Evolutionary conservation across 2,888 invertebrate genomes (phyloP), one percentile per base, ranked within the genome.

Genomic region (Crocallis elinguaria): DNA sequence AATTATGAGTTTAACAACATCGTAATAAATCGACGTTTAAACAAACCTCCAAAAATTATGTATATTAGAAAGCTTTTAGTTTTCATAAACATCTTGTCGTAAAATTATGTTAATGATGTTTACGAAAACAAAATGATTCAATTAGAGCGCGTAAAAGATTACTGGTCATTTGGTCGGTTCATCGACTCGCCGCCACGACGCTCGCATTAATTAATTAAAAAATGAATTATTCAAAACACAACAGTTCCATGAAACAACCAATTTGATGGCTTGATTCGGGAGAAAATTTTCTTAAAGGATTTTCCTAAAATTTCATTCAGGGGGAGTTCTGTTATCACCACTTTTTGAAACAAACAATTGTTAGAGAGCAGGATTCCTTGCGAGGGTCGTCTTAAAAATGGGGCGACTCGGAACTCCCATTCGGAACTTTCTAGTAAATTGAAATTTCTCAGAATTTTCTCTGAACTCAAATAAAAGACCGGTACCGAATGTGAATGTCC

Each of bases 381-480:
- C 43, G 41, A 49, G 36, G 33, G 41, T 39, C 30, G 46, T 49
- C 41, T 39, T 33, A 43, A 46, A 49, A 53, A 50, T 45, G 45
- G 37, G 14, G 27, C 41, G 41, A 39, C 30, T 23, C 29, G 17
- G 14, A 53, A 35, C 42, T 46, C 35, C 30, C 23, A 41, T 45
- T 46, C 17, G 42, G 46, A 53, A 53, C 46, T 57, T 57, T 57
- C 49, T 41, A 50, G 42, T 35, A 53, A 53, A 57, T 57, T 57
- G 57, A 57, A 57, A 45, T 53, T 57, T 49, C 50, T 57, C 53
- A 52, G 52, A 57, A 45, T 53, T 57, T 49, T 53, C 43, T 33
- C 33, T 13, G 21, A 49, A 44, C 39, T 44, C 30, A 27, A 45
- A 52, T 44, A 39, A 49, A 45, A 49, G 29, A 49, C 38, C 38